Base-by-base conservation (phyloP, 2,888 invertebrate genomes). In the Drosophila diplacantha region DNA sequence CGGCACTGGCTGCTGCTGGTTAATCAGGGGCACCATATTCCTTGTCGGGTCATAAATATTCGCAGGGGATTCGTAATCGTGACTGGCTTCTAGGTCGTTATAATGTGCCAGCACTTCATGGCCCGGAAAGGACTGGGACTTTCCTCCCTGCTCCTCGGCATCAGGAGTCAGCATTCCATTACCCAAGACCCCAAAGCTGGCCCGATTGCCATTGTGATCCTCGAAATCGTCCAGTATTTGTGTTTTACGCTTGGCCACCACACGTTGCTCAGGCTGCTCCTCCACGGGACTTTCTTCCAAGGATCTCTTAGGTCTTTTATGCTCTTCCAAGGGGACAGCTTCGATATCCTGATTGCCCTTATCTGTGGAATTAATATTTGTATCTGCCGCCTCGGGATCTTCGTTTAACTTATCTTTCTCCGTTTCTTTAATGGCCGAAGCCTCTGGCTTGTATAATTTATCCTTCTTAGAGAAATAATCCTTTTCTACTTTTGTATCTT, bases 181-280 rank as follows among this genome's bases (percentile, higher is more conserved):
- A 5, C 66, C 69, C 31, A 69, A 7, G 5, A 18, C 44, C 2
- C 60, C 73, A 4, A 66, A 52, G 4, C 18, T 29, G 14, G 60
- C 53, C 1, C 65, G 68, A 55, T 82, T 83, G 5, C 73, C 79
- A 50, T 73, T 75, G 34, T 83, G 75, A 65, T 85, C 83, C 29
- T 73, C 77, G 7, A 71, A 68, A 0, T 69, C 72, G 14, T 79
- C 77, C 6, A 73, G 5, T 8, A 55, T 12, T 8, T 44, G 65
- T 0, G 31, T 31, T 11, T 11, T 41, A 1, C 63, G 41, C 16
- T 65, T 72, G 24, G 35, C 12, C 16, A 47, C 12, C 3, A 20
- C n/a, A 26, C 34, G 59, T 18, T 9, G 18, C 6, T 37, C 50
- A 11, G 24, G 24, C 20, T 9, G 34, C 9, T 18, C 49, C 24